phyloP scores from a whole-genome alignment of 2,888 invertebrate genomes.

The Yponomeuta plumbellus region DNA sequence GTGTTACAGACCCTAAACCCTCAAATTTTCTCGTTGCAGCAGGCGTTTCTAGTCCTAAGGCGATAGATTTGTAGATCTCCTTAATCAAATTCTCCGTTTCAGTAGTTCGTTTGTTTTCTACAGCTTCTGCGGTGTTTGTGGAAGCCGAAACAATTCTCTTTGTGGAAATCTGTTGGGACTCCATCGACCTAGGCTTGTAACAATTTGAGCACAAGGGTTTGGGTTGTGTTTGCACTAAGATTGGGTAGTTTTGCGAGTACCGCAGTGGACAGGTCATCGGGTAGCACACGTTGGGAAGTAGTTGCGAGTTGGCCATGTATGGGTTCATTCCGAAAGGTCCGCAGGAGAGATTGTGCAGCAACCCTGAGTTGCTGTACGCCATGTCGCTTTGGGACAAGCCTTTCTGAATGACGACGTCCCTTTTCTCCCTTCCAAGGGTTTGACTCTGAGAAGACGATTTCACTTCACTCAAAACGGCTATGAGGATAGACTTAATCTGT shows the following conservation, averaged over 20 bases:
- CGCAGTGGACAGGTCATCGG: neutral
- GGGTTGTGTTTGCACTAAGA: neutral
- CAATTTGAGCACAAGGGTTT: neutral
- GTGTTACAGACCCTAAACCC: neutral
- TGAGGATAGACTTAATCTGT: slow-evolving; percentile 59
- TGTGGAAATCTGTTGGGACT: neutral
- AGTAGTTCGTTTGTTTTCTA: slow-evolving; percentile 29
- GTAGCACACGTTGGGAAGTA: neutral
- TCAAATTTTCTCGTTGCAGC: neutral
- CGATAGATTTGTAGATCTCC: slow-evolving; percentile 63
- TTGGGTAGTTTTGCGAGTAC: neutral
- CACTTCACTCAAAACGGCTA: slow-evolving; percentile 56
- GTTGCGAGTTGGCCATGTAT: slow-evolving; percentile 27
- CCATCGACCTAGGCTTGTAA: neutral
- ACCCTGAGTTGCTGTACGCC: slow-evolving; percentile 36
- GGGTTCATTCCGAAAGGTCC: slow-evolving; percentile 42
- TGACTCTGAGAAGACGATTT: slow-evolving; percentile 44
- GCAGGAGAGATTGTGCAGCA: slow-evolving; percentile 49
- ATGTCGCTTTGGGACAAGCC: slow-evolving; percentile 41
- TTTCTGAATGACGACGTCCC: slow-evolving; percentile 54
- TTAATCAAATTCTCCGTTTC: slow-evolving; percentile 60
- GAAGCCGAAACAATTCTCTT: slow-evolving; percentile 24
- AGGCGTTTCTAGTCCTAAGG: neutral
- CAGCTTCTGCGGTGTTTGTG: slow-evolving; percentile 44
- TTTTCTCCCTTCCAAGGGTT: slow-evolving; percentile 32